Evolutionary conservation across 2,113 vertebrate species (phyloP), one percentile per base, ranked within the genome.

Genomic region (Hippolais icterina): DNA sequence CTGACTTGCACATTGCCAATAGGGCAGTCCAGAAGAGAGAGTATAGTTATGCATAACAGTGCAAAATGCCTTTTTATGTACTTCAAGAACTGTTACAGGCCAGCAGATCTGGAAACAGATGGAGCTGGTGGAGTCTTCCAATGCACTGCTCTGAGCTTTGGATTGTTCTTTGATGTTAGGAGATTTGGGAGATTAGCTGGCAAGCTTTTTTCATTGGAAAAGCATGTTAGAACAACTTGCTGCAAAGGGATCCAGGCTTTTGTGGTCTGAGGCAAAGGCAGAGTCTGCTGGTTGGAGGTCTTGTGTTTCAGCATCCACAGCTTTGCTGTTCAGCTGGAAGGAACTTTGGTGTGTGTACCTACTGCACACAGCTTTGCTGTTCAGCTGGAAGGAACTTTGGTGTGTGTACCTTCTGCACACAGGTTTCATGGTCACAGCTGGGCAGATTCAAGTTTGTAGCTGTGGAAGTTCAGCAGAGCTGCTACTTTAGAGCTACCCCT

Each of bases 1-100:
- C 28, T 63, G 23, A 24, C 70, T 46, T 65, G 13, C 37, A 46
- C 1, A 1, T 15, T 0, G 0, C 66, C 59, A 33, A 4, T 24
- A 42, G 27, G 33, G 41, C 46, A 72, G 23, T 53, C 6, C 50
- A 24, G 59, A 69, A 61, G 41, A 31, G 42, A n/a, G 59, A 64
- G 41, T 13, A 15, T 1, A 60, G 47, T 74, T 85, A 35, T 9
- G 11, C 19, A 19, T 15, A 56, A 13, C 28, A 37, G 25, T 65
- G 52, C 39, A 90, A 83, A 86, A 56, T 52, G 37, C 49, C 56
- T 78, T 66, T 80, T 72, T 59, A 22, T 52, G 19, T 63, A 6
- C 46, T 86, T 80, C 7, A 74, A 42, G 68, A 57, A 29, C 33
- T 42, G 54, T 60, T 76, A 19, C 25, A 83, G 83, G 37, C 59